Base-by-base conservation (phyloP, 2,797 vertebrate genomes). In the Onychomys arenicola region DNA sequence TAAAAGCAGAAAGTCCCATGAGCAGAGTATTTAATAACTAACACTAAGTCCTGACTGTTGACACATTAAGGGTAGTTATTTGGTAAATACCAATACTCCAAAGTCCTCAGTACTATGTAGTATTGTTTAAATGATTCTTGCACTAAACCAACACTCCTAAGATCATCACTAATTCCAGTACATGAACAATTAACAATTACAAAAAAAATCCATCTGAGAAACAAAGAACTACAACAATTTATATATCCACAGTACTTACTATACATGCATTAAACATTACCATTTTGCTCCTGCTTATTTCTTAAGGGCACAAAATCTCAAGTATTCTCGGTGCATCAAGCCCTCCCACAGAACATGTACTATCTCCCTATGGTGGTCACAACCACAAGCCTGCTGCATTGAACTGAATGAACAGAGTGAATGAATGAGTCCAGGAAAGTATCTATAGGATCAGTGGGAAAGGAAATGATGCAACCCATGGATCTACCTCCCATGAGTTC, bases 301-400 rank as follows among this genome's bases (percentile, higher is more conserved):
- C n/a, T 80, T 84, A 37, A 95, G 63, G 55, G 32, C 43, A 87
- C 78, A 34, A 93, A 87, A 97, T 59, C 81, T 97, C 46, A 65
- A 40, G 63, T 83, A 59, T 37, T 85, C 63, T 11, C 43, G 55
- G 92, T 17, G 34, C 19, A 11, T 21, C 43, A 87, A 78, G 23
- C 85, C 78, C 13, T 75, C n/a, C 16, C 57, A 8, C 17, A 90
- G 85, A 85, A 92, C 40, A 63, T 4, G 19, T 1, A n/a, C 3
- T n/a, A 32, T 32, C 37, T 90, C 43, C 55, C 77, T 71, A 21
- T 1, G 52, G 37, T 29, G 10, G 3, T 19, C 46, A 92, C 23
- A 49, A 71, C 12, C 6, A 23, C 12, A 46, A 7, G 34, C 90
- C 46, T 77, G 69, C 65, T 80, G 34, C 9, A 21, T 55, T 61